Percentiles rank a stretch among this genome's conserved stretches.
phyloP scores from a whole-genome alignment of 1,140 invertebrate species.

The Papilio polyxenes region DNA sequence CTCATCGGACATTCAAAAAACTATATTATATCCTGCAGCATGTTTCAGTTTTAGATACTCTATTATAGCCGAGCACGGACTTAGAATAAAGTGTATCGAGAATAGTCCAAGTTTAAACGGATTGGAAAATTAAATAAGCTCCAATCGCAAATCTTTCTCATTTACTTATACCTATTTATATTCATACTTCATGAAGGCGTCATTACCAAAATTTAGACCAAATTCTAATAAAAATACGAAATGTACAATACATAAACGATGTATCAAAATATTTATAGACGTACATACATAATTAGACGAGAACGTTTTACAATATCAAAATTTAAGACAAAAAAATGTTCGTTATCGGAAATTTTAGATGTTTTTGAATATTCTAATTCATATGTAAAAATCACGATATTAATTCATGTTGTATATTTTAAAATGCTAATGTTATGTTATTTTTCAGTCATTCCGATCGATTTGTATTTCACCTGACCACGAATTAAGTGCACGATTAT shows the following conservation, averaged over 20 bases:
- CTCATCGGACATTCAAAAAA: constrained; percentile 2
- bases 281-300: too few species aligned
- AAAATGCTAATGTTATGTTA: neutral
- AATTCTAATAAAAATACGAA: too few species aligned
- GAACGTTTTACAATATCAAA: too few species aligned
- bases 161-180: too few species aligned
- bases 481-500: constrained; percentile 5
- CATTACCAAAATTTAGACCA: too few species aligned
- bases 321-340: neutral
- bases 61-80: neutral
- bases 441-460: neutral
- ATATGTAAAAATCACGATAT: neutral
- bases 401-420: neutral
- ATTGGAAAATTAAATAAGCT: too few species aligned
- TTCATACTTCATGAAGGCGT: too few species aligned
- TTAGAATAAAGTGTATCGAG: too few species aligned
- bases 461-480: neutral
- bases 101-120: too few species aligned
- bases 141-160: too few species aligned
- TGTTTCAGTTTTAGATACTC: neutral
- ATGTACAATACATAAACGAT: too few species aligned
- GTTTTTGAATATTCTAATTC: neutral
- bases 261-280: too few species aligned
- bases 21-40: neutral
- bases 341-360: neutral